Base-by-base conservation (phyloP, 2,888 invertebrate species). In the Drosophila neonasuta region DNA sequence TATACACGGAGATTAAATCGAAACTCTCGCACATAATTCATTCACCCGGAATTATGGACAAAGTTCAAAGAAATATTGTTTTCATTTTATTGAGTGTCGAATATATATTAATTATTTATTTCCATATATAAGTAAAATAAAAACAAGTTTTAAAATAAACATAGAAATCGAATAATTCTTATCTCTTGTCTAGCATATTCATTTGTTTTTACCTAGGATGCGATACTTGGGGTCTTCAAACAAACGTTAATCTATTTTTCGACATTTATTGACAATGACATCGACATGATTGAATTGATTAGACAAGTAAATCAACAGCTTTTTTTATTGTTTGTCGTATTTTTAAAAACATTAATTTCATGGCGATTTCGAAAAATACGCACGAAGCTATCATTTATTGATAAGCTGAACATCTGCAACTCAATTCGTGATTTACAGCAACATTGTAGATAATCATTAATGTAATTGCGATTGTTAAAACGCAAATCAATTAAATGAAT, bases 21-120 rank as follows among this genome's bases (percentile, higher is more conserved):
- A 9, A 46, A 29, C 34, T 56, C 34, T 34, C 30, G n/a, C 55
- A 64, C 58, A 57, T 58, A 75, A 59, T 69, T 65, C 63, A 74
- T 80, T 85, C 68, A 80, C 69, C 78, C 69, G 54, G 54, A 20
- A 20, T 11, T 56, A 34, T 36, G 55, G 9, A 1, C 36, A 56
- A 17, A 46, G 45, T 46, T 36, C 56, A 56, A 36, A 24, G 36
- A 24, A 44, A 54, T 54, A 24, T 55, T 44, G 13, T 54, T 45
- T 46, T 44, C 44, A 15, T 45, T 45, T 24, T 15, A 34, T 56
- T 46, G 45, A 20, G 10, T 54, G 45, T 56, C 15, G 45, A 11
- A 24, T 56, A 13, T 45, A 36, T 56, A 36, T 46, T 46, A 24
- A 56, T 56, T 10, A 29, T 46, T 29, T 36, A 9, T 4, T 29